A percentile compares a stretch with the other conserved stretches of the same genome.
Conservation (phyloP, 30 jellyfish, hydroid and myxozoan species). For the Clytia hemisphaerica region DNA sequence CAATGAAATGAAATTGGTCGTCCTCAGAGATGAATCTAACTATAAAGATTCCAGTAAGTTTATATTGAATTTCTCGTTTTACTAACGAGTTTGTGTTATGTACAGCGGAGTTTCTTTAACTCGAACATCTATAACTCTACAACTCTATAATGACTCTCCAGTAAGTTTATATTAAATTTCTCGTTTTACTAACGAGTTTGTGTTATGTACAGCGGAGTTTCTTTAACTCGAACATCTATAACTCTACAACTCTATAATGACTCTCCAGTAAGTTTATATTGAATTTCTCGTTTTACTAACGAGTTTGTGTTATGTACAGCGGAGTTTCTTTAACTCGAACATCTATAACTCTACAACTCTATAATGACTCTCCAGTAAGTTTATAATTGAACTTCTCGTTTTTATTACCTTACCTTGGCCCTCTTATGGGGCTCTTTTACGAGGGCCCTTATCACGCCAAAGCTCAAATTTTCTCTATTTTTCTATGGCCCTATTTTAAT, state of each 20-base stretch:
- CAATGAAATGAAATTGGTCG: slow-evolving; percentile 41
- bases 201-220: background rate
- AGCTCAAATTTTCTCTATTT: too few relatives aligned
- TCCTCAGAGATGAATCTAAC: slow-evolving; percentile 48
- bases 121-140: too few relatives aligned
- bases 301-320: background rate
- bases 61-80: background rate
- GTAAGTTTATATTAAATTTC: slow-evolving; percentile 15
- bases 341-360: too few relatives aligned
- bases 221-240: too few relatives aligned
- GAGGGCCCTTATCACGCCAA: too few relatives aligned
- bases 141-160: too few relatives aligned
- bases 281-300: background rate
- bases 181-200: background rate
- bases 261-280: slow-evolving; percentile 35
- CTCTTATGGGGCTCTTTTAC: too few relatives aligned
- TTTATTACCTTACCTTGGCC: too few relatives aligned
- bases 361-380: slow-evolving; percentile 63
- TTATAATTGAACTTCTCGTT: background rate
- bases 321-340: too few relatives aligned
- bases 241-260: too few relatives aligned
- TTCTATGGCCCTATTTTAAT: too few relatives aligned
- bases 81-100: background rate
- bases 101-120: too few relatives aligned
- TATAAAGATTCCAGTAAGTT: slow-evolving; percentile 52